Evolutionary conservation across 2,888 invertebrate species (phyloP), one percentile per base, ranked within the genome.

Genomic region (Osedax frankpressi): DNA sequence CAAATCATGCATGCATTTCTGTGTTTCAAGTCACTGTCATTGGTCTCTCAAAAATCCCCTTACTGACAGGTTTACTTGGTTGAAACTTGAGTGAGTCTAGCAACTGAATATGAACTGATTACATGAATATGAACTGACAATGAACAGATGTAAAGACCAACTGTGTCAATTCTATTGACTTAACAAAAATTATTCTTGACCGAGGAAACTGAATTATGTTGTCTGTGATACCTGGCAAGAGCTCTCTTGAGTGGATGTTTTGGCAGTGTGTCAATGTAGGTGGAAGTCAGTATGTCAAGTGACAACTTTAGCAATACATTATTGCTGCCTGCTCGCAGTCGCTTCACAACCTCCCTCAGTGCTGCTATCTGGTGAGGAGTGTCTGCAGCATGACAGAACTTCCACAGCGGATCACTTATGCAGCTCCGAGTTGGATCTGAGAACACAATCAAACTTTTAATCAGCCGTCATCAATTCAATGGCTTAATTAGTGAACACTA

Each of bases 281-380:
- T 65, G 65, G 65, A 65, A 14, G 24, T 65, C 2, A 65, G 24
- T 11, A 65, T 65, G 65, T 65, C 65, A 2, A 65, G 24, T 24
- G 65, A n/a, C 65, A 65, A 65, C 65, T 65, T 11, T 19, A 19
- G n/a, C 2, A 19, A 19, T 25, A 25, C 65, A 65, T 2, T 65
- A 24, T 19, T 65, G 65, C 24, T 24, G 24, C 65, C 65, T 65
- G 11, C 65, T 65, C 65, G n/a, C 65, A 65, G 65, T n/a, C 19
- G 65, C 65, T 65, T 65, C 65, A 65, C 65, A 2, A 65, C 24
- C n/a, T 65, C 14, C 24, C 65, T 65, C 65, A 65, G 1, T 65
- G 65, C 65, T 24, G 65, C 65, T 65, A 65, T 65, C 65, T 65
- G 65, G 65, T 65, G 65, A 65, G 65, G 65, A 65, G 65, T 65